Conservation (phyloP, 2,113 vertebrate species). For the Scomber colias region DNA sequence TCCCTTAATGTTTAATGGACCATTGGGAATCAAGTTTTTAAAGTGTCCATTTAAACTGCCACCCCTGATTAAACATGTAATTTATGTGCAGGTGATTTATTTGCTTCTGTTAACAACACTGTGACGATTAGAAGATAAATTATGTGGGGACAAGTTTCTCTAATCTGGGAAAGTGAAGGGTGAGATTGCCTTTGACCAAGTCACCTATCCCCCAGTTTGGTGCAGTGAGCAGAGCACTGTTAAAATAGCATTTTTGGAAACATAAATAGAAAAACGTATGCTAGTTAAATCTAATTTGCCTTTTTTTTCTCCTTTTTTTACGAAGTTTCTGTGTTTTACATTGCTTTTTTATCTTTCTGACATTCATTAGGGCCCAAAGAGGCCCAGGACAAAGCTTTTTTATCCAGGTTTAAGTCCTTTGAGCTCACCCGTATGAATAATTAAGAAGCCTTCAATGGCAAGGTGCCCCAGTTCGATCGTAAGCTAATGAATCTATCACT, state of each 20-base stretch:
- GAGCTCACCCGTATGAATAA: slow-evolving; percentile 75
- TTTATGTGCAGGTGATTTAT: neutral
- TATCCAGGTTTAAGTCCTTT: slow-evolving; percentile 67
- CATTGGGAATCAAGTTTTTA: slow-evolving; percentile 68
- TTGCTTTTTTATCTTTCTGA: slow-evolving; percentile 7
- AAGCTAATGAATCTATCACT: slow-evolving; percentile 77
- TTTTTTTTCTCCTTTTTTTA: neutral
- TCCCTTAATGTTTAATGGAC: slow-evolving; percentile 75
- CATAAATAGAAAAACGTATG: neutral
- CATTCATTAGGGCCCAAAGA: slow-evolving; percentile 20
- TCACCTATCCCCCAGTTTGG: neutral
- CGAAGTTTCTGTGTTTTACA: neutral
- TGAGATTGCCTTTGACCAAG: neutral
- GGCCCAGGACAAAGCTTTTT: slow-evolving; percentile 52
- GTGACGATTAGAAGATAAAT: neutral
- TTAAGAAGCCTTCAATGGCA: slow-evolving; percentile 66
- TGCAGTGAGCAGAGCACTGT: neutral
- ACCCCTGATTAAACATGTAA: slow-evolving; percentile 28
- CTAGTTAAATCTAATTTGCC: neutral
- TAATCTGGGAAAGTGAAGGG: neutral
- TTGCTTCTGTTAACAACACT: neutral
- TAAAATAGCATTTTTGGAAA: neutral
- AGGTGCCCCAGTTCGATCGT: slow-evolving; percentile 70
- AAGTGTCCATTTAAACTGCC: slow-evolving; percentile 34
- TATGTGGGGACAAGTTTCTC: neutral